These are phyloP conservation scores for Tetragonula clypearis DNA, from an alignment of 1,140 invertebrate species.

Conservation along the genomic window DNA sequence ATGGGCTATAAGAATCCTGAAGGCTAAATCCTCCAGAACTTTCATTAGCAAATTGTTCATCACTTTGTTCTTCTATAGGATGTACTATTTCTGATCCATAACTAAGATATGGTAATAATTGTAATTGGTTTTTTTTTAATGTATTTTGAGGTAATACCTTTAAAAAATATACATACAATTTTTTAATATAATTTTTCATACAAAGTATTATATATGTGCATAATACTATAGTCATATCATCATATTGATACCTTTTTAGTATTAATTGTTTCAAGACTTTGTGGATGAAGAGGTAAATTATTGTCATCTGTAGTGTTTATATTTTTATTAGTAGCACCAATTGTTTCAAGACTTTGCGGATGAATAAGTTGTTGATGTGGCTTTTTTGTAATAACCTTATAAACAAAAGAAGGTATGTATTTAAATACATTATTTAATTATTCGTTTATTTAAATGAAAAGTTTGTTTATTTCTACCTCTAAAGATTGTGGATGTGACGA, in stretches of 20 bases:
- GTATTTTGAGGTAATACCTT: conserved; percentile 79
- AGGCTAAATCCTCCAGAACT: conserved; percentile 73
- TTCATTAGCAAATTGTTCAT: conserved; percentile 85
- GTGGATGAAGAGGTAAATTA: conserved; percentile 80
- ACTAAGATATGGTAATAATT: conserved; percentile 84
- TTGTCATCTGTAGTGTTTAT: conserved; percentile 78
- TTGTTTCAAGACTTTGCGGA: conserved; percentile 80
- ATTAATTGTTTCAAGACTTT: conserved; percentile 80
- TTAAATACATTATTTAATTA: not conserved
- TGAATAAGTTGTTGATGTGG: conserved; percentile 77
- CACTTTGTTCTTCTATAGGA: conserved; percentile 91
- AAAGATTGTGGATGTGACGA: conserved; percentile 79
- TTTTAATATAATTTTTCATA: conserved; percentile 25
- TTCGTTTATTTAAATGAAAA: not conserved
- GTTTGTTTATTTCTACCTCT: conserved; percentile 67
- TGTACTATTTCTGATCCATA: conserved; percentile 91
- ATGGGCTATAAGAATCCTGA: conserved; percentile 86
- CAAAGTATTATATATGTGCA: not conserved
- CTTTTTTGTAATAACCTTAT: conserved; percentile 78
- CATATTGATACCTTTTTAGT: conserved; percentile 75
- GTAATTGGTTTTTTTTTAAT: conserved; percentile 78
- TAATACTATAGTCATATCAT: not conserved
- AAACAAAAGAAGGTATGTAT: not conserved
- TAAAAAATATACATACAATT: conserved; percentile 45
- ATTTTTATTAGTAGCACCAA: conserved; percentile 79